Conservation (phyloP, 1,140 invertebrate species). For the Eurytemora carolleeae region DNA sequence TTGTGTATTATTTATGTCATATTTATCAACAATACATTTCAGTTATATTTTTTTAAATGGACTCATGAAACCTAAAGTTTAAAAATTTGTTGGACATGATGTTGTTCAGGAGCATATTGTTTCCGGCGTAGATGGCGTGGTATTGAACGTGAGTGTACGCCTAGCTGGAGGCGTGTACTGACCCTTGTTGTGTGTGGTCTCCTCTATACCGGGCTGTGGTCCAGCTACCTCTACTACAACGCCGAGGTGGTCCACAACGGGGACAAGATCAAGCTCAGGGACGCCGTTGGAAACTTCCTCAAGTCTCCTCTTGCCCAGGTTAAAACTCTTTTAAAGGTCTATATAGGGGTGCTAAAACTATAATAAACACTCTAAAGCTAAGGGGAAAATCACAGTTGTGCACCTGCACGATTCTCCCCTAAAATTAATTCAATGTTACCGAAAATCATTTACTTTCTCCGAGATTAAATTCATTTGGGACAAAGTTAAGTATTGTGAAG, state of each 20-base stretch:
- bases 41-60: neutral
- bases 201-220: neutral
- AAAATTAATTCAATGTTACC: too few species aligned
- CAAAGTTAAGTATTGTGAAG: too few species aligned
- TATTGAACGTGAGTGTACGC: neutral
- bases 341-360: too few species aligned
- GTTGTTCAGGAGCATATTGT: neutral
- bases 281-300: constrained; percentile 68
- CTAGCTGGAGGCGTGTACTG: neutral
- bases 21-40: too few species aligned
- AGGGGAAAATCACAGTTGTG: too few species aligned
- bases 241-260: constrained; percentile 48
- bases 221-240: neutral
- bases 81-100: neutral
- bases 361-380: too few species aligned
- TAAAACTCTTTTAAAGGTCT: too few species aligned
- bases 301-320: constrained; percentile 49
- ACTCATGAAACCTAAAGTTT: neutral
- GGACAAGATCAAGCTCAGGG: constrained; percentile 60
- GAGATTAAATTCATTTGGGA: too few species aligned
- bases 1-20: too few species aligned
- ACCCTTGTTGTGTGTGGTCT: neutral
- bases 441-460: too few species aligned
- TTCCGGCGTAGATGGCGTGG: neutral
- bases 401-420: too few species aligned